These are phyloP conservation scores for Amblyornis subalaris DNA, from an alignment of 2,113 vertebrate species.

Conservation along the genomic window DNA sequence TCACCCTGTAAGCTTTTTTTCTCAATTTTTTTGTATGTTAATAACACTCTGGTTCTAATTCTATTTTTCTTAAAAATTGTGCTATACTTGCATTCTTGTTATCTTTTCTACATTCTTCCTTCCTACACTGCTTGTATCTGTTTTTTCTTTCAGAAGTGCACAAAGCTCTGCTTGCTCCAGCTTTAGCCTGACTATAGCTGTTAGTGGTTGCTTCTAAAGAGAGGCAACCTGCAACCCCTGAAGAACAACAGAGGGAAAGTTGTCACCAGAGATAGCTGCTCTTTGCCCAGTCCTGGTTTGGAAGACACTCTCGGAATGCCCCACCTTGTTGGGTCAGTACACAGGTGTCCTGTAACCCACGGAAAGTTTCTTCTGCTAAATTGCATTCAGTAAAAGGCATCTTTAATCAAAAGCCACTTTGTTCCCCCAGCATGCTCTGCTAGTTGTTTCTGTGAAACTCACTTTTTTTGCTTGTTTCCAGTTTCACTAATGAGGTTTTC, in stretches of 20 bases:
- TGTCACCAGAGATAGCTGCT: background rate
- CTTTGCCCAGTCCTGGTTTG: background rate
- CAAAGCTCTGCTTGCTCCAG: background rate
- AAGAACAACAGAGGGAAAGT: background rate
- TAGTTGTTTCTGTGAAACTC: background rate
- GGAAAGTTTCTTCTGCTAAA: background rate
- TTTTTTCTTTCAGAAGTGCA: background rate
- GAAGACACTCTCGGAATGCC: background rate
- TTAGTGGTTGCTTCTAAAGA: background rate
- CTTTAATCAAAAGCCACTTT: background rate
- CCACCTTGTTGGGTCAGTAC: background rate
- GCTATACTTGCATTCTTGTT: background rate
- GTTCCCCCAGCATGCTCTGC: background rate
- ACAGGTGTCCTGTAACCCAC: background rate
- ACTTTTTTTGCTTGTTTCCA: background rate
- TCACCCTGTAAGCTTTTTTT: rapidly evolving
- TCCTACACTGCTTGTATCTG: background rate
- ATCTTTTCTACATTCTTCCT: background rate
- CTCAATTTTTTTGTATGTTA: background rate
- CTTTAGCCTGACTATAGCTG: background rate
- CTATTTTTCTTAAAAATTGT: background rate
- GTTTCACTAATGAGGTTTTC: background rate
- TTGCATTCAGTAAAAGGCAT: background rate
- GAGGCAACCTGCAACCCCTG: background rate
- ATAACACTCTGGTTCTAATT: background rate